These are phyloP conservation scores for Amphilophus citrinellus DNA, from an alignment of 2,113 vertebrate species.

Conservation along the genomic window DNA sequence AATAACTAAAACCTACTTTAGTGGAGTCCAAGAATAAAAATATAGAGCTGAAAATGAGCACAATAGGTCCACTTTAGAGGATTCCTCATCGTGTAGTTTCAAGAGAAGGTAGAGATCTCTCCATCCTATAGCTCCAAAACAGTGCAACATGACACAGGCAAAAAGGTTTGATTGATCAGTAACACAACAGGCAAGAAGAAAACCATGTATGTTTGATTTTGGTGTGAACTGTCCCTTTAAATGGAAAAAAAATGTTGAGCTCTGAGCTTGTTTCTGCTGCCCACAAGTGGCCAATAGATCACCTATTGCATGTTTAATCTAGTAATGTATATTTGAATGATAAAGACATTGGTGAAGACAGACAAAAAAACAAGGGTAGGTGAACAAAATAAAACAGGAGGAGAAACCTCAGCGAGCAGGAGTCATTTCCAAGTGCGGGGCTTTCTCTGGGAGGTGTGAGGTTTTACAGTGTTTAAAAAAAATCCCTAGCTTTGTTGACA, in stretches of 20 bases:
- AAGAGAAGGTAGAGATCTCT: background rate
- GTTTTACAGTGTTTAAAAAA: slow-evolving; percentile 64
- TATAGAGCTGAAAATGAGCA: no score
- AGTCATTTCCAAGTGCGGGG: slow-evolving; percentile 37
- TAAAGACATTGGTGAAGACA: background rate
- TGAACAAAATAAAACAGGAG: background rate
- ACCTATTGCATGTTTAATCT: background rate
- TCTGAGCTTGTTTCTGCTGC: slow-evolving; percentile 8
- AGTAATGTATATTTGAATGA: background rate
- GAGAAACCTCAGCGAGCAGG: background rate
- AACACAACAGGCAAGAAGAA: background rate
- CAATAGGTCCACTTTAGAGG: no score
- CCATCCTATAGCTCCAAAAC: background rate
- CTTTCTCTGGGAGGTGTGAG: slow-evolving; percentile 55
- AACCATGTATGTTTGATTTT: background rate
- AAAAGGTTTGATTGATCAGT: background rate
- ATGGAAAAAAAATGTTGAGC: background rate
- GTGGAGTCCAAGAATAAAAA: background rate
- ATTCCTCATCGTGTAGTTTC: no score
- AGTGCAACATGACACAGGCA: background rate
- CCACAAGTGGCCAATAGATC: slow-evolving; percentile 3
- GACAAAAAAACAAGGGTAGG: background rate
- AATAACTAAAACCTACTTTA: background rate
- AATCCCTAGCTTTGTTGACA: slow-evolving; percentile 53
- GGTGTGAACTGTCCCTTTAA: background rate